phyloP scores from a whole-genome alignment of 2,888 invertebrate genomes.

The Orthonychiurus folsomi region DNA sequence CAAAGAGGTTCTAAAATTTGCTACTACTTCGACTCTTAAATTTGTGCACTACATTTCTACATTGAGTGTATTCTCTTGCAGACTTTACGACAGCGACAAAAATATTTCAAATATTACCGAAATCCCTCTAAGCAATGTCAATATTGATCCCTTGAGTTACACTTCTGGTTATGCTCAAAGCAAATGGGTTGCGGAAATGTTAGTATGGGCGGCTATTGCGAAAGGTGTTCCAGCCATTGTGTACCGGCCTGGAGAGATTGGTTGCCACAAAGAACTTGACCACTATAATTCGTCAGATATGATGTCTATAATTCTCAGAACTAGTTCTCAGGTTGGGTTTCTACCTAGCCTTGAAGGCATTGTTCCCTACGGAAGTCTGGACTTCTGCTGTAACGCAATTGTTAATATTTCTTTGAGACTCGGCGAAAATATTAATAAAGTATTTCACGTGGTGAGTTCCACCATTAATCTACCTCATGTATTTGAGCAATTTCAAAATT shows the following conservation, averaged over 20 bases:
- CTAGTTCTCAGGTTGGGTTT: not conserved
- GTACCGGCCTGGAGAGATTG: not conserved
- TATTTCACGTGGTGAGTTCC: too few relatives aligned
- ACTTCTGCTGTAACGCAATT: not conserved
- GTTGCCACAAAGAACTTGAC: not conserved
- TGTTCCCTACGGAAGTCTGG: not conserved
- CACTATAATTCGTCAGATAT: not conserved
- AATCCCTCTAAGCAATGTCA: not conserved
- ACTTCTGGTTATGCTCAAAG: not conserved
- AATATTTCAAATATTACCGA: not conserved
- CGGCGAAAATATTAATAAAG: not conserved
- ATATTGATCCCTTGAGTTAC: not conserved
- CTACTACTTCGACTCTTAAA: not conserved
- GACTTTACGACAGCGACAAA: not conserved
- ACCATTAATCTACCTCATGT: not conserved
- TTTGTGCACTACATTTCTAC: not conserved
- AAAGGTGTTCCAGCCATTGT: not conserved
- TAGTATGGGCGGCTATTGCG: not conserved
- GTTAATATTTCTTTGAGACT: not conserved
- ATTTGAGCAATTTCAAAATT: not conserved
- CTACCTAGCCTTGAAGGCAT: not conserved
- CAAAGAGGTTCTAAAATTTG: not conserved
- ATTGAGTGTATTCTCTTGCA: not conserved
- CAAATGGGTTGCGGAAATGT: not conserved
- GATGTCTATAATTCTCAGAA: not conserved